Base-by-base conservation (phyloP, 2,797 vertebrate genomes). In the Petrocephalus schoutedeni region DNA sequence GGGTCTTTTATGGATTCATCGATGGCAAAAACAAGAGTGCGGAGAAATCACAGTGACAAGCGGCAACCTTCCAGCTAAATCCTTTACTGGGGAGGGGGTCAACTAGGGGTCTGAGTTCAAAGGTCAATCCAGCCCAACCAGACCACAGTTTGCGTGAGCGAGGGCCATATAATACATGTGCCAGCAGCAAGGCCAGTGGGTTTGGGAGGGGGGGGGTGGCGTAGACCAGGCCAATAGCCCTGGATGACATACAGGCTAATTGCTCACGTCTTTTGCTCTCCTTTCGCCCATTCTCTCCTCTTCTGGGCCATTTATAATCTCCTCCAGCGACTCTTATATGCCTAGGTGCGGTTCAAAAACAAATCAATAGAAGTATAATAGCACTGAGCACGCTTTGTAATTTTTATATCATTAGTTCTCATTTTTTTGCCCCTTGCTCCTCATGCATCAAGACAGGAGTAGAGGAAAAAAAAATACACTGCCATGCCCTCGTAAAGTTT, bases 311-410 rank as follows among this genome's bases (percentile, higher is more conserved):
- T 94, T 90, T 95, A 92, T 94, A 94, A 94, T 95, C 93, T 94
- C 92, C 93, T 92, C 89, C 92, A 95, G 93, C 91, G 87, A 93
- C 94, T 95, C 92, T 91, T 93, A 92, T 93, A 96, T 97, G 96
- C 95, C 96, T 95, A 97, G 96, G 96, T 97, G 97, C 97, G 97
- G 97, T 97, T 98, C 96, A 97, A 97, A 96, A 97, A 97, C 96
- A 98, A 98, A 98, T 98, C 98, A 98, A 98, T 98, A 97, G 93
- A 93, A 91, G 95, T 97, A 97, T 98, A 98, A 98, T 98, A 97
- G 97, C 96, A 96, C 95, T 95, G 96, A 96, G 96, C 96, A 97
- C 93, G 96, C 97, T 97, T 97, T 97, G 97, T 97, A 97, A 98
- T 98, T 98, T 98, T 98, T 98, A 97, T 97, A 97, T 98, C 96